A percentile compares a stretch with the other conserved stretches of the same genome.
These are phyloP conservation scores for Stomatorhinus ivindoensis DNA, from an alignment of 2,113 vertebrate genomes.

Conservation along the genomic window DNA sequence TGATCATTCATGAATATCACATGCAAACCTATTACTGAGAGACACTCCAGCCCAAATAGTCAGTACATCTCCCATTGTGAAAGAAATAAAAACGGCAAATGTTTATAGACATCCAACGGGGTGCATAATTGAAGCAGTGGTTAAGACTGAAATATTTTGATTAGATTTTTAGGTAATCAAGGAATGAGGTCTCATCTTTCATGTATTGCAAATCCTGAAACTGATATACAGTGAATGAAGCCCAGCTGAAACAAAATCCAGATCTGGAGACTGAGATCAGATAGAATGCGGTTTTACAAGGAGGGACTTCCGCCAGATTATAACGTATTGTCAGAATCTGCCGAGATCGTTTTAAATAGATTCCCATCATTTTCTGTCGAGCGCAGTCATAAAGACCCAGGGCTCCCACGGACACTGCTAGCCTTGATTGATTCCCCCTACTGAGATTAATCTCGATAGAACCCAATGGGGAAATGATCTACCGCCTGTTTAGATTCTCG, in stretches of 20 bases:
- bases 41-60: neutral
- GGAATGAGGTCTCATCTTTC: neutral
- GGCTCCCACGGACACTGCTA: constrained; percentile 3
- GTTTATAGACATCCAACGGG: neutral
- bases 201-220: neutral
- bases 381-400: neutral
- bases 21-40: neutral
- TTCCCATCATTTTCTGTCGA: constrained; percentile 12
- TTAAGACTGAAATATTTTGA: neutral
- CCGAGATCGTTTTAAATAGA: constrained; percentile 10
- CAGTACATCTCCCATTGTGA: neutral
- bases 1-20: neutral
- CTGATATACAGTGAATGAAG: neutral
- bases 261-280: neutral
- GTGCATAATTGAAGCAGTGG: neutral
- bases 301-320: neutral
- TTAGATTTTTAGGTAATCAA: neutral
- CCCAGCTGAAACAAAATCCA: neutral
- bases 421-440: constrained; percentile 21
- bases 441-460: constrained; percentile 18
- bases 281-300: neutral
- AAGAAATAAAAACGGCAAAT: neutral
- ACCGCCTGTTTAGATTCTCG: constrained; percentile 19
- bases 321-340: constrained; percentile 2
- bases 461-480: constrained; percentile 20